Evolutionary conservation across 2,888 invertebrate genomes (phyloP), one percentile per base, ranked within the genome.

Genomic region (Chorisops tibialis): DNA sequence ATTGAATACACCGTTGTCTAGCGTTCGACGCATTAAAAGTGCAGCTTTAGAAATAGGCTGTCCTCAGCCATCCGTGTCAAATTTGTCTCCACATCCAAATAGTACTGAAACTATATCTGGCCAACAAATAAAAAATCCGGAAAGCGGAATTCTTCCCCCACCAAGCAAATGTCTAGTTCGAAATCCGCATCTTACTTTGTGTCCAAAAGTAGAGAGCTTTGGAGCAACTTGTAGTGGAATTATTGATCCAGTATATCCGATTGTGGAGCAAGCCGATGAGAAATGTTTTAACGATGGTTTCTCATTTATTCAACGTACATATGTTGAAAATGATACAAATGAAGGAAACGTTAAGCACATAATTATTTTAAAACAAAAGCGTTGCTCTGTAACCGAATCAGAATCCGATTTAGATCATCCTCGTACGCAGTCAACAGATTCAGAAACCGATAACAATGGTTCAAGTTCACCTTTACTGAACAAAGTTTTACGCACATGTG

Each of bases 191-290:
- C 77, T 87, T 24, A 87, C 87, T 73, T 75, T 88, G 14, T 87
- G 86, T 70, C 85, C 86, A 1, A 84, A 83, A 62, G 69, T 71
- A 68, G 71, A 71, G 21, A 71, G 70, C 47, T 74, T 72, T 65
- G 71, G 71, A 4, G 51, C 67, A 59, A 51, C 35, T 18, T 37
- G 51, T 47, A 18, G 52, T 37, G 60, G 68, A 71, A 37, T 48
- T 3, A 63, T 59, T 1, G 89, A 89, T 75, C 88, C 88, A 62
- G 85, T 89, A 1, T 91, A 91, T 75, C 91, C 92, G 3, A 91
- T 92, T 68, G 91, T 89, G 1, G 92, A 92, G 78, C 90, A 90
- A 73, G 87, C 88, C 0, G 91, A 90, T 71, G 91, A 91, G 75
- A 87, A 80, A 75, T 73, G 75, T 67, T 67, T 75, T 63, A 70